A percentile compares a stretch with the other conserved stretches of the same genome.
These are phyloP conservation scores for Amazona ochrocephala DNA, from an alignment of 2,797 vertebrate species.

Conservation along the genomic window DNA sequence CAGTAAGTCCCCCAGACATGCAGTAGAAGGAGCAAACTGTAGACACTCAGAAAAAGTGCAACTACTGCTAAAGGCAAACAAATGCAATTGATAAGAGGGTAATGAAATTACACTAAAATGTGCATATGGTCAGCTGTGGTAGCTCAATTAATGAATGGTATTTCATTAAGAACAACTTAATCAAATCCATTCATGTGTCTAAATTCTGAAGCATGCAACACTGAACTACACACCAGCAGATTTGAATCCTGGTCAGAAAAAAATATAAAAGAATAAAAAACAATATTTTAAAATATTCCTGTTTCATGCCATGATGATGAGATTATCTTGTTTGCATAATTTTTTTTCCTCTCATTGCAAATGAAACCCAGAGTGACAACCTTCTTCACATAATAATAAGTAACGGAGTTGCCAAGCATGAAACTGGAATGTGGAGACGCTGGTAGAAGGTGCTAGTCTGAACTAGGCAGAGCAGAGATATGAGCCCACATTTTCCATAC, in stretches of 20 bases:
- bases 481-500: not conserved
- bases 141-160: not conserved
- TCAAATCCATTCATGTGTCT: not conserved
- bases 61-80: not conserved
- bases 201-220: not conserved
- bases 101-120: not conserved
- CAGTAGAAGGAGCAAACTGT: not conserved
- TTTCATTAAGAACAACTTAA: not conserved
- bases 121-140: not conserved
- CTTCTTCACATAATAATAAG: not conserved
- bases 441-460: not conserved
- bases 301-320: not conserved
- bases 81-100: not conserved
- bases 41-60: not conserved
- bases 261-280: rapidly evolving
- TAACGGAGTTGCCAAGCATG: not conserved
- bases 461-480: not conserved
- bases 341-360: not conserved
- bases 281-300: not conserved
- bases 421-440: not conserved
- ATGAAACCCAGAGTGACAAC: not conserved
- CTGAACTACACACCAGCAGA: not conserved
- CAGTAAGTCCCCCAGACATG: not conserved
- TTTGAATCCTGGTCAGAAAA: not conserved
- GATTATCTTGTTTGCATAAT: not conserved